Evolutionary conservation across 2,888 invertebrate species (phyloP).

Genomic region (Luperina testacea): DNA sequence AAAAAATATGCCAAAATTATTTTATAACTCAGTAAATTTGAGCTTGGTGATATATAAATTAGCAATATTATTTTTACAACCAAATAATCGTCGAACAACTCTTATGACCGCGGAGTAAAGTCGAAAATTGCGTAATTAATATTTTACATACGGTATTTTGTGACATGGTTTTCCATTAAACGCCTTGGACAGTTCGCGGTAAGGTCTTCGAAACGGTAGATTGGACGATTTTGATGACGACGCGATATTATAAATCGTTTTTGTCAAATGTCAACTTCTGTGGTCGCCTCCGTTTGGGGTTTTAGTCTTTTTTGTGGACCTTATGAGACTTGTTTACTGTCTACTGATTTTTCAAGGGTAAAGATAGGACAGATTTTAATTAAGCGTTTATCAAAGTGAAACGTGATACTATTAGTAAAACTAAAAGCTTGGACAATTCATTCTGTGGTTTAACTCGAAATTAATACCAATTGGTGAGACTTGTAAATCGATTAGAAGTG

Average conservation of each 20-base stretch:
- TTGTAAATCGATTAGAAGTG: not conserved
- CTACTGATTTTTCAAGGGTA: conserved; percentile 61
- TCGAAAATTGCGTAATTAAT: conserved; percentile 48
- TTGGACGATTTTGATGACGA: conserved; percentile 86
- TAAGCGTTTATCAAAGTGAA: conserved; percentile 28
- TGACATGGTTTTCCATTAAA: conserved; percentile 76
- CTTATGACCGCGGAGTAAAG: conserved; percentile 55
- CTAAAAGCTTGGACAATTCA: not conserved
- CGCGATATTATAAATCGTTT: conserved; percentile 84
- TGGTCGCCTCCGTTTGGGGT: conserved; percentile 79
- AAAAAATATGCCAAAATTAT: conserved; percentile 75
- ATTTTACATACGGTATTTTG: conserved; percentile 37
- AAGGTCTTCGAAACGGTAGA: conserved; percentile 87
- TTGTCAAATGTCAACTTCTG: conserved; percentile 90
- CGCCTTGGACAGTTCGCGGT: conserved; percentile 89
- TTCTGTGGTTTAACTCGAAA: not conserved
- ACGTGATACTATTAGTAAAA: conserved; percentile 18
- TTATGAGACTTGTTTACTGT: conserved; percentile 60
- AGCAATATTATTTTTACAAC: conserved; percentile 54
- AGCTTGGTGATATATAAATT: conserved; percentile 84
- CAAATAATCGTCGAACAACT: not conserved
- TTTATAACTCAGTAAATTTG: conserved; percentile 87
- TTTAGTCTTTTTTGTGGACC: conserved; percentile 59
- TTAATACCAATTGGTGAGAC: not conserved
- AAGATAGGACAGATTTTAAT: conserved; percentile 38